phyloP scores from a whole-genome alignment of 2,797 vertebrate species.

The Otus scops region DNA sequence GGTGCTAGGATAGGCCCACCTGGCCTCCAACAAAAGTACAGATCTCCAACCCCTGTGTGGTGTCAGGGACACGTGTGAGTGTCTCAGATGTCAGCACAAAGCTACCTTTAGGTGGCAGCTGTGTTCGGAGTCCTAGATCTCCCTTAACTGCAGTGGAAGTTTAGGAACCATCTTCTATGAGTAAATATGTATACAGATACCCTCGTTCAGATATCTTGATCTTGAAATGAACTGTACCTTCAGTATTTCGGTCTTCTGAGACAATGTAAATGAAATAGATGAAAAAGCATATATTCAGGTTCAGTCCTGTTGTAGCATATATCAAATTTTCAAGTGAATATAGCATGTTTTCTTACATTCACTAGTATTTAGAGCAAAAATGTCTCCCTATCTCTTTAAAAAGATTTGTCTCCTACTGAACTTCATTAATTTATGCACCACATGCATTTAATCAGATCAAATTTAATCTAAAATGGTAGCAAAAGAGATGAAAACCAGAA shows the following conservation, averaged over 20 bases:
- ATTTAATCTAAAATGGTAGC: background rate
- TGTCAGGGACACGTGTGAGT: background rate
- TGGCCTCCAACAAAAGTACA: background rate
- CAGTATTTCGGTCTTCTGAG: background rate
- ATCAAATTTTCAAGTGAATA: background rate
- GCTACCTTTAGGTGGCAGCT: background rate
- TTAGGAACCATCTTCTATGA: background rate
- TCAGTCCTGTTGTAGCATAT: background rate
- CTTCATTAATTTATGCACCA: constrained; percentile 30
- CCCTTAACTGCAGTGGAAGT: background rate
- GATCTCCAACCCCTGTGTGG: background rate
- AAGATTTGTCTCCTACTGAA: background rate
- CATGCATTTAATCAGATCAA: constrained; percentile 7
- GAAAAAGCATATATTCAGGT: background rate
- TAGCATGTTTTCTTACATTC: background rate
- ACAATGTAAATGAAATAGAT: background rate
- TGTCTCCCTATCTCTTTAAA: background rate
- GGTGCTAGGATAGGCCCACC: background rate
- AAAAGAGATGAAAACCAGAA: constrained; percentile 10
- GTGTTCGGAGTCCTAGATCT: background rate
- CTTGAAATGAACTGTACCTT: background rate
- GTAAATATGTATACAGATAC: background rate
- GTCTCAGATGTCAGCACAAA: background rate
- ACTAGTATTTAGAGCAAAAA: background rate
- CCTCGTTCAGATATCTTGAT: rapidly evolving